Evolutionary conservation across 92 coral and sea anemone genomes (phyloP).

Genomic region (Muricea muricata): DNA sequence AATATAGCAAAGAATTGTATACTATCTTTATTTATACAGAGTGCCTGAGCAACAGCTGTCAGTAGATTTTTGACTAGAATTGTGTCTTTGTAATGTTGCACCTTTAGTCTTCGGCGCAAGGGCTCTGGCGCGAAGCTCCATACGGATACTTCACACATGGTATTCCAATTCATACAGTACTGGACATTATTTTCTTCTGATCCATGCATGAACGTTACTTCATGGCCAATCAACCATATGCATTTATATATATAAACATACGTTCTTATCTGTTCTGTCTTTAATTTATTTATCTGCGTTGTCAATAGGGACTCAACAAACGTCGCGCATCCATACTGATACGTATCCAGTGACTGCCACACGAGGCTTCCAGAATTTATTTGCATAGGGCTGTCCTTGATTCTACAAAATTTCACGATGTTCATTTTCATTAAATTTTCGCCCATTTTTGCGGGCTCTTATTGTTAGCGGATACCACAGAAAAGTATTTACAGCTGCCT

Average conservation of each 20-base stretch:
- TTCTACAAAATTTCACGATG: no score
- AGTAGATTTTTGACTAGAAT: slow-evolving; percentile 77
- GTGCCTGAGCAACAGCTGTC: slow-evolving; percentile 68
- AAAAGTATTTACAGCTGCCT: no score
- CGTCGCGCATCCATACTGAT: no score
- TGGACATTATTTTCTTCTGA: not conserved
- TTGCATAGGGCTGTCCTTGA: no score
- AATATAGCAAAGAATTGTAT: slow-evolving; percentile 79
- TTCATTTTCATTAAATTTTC: no score
- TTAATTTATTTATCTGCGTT: not conserved
- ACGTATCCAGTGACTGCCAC: no score
- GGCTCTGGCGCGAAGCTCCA: slow-evolving; percentile 90
- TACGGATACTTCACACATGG: slow-evolving; percentile 67
- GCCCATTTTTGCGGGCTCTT: no score
- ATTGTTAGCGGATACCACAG: no score
- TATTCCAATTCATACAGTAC: slow-evolving; percentile 72
- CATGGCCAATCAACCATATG: no score
- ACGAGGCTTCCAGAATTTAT: no score
- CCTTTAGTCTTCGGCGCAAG: slow-evolving; percentile 80
- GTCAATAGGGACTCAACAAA: no score
- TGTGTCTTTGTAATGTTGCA: slow-evolving; percentile 74
- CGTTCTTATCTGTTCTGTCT: not conserved
- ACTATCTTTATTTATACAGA: slow-evolving; percentile 70
- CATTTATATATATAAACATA: no score
- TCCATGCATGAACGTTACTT: not conserved